phyloP scores from a whole-genome alignment of 2,797 vertebrate species.

The Silurus lanzhouensis region DNA sequence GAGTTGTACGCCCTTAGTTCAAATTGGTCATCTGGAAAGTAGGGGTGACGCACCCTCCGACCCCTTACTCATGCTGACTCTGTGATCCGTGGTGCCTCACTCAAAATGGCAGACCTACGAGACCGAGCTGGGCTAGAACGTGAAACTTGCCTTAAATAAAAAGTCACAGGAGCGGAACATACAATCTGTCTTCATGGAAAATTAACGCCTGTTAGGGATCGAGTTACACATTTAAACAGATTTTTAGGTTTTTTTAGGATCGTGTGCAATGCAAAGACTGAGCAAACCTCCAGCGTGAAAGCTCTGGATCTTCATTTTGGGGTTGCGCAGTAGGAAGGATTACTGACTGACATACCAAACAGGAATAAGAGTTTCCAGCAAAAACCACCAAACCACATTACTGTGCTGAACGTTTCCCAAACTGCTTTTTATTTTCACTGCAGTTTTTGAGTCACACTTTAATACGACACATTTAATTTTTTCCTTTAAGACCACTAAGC shows the following conservation, averaged over 20 bases:
- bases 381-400: slow-evolving; percentile 46
- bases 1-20: background rate
- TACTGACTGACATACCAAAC: slow-evolving; percentile 34
- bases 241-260: background rate
- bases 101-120: background rate
- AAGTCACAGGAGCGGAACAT: no score
- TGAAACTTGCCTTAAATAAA: background rate
- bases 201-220: background rate
- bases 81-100: background rate
- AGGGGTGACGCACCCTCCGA: background rate
- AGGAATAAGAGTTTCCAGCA: slow-evolving; percentile 34
- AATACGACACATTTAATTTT: slow-evolving; percentile 43
- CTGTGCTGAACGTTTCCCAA: slow-evolving; percentile 29
- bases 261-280: background rate
- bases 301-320: background rate
- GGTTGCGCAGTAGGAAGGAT: slow-evolving; percentile 1
- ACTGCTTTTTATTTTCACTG: slow-evolving; percentile 11
- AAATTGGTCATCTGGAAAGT: slow-evolving; percentile 1
- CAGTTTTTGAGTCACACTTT: slow-evolving; percentile 43
- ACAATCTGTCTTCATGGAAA: background rate
- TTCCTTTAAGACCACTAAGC: slow-evolving; percentile 10
- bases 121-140: background rate
- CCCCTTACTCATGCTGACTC: background rate
- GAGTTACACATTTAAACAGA: background rate
- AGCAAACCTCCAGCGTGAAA: slow-evolving; percentile 17